Evolutionary conservation across 2,797 vertebrate genomes (phyloP), one percentile per base, ranked within the genome.

Genomic region (Sus cebifrons): DNA sequence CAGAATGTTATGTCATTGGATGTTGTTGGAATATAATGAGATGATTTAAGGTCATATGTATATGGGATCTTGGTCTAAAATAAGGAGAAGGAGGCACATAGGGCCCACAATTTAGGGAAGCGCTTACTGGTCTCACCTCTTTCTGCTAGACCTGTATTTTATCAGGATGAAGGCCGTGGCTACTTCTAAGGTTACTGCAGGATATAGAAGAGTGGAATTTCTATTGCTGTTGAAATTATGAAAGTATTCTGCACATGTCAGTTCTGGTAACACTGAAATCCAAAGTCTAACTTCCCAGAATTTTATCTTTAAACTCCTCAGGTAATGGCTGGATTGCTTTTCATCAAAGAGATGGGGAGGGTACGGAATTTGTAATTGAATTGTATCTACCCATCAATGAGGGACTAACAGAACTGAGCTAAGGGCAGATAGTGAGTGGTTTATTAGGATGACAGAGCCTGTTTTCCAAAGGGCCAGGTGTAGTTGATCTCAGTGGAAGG

Each of bases 181-280:
- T 81, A 12, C 75, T 77, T 71, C n/a, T 73, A 54, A 81, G 23
- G 11, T 67, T 73, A 65, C 2, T 36, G 2, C 8, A 89, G 16
- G 6, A 0, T 15, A 84, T 65, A 4, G 11, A 6, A 81, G 16
- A 65, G 3, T 64, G 10, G 11, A 52, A 81, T 79, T 81, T 85
- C n/a, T 91, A 27, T 88, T 75, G 17, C 44, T 93, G 10, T 60
- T 71, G 49, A 85, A 75, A 71, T 13, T 74, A 20, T 84, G 58
- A 96, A 95, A 20, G 10, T 49, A 49, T 71, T 75, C 36, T 82
- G 15, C 20, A 96, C 65, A 20, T 94, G 12, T 68, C 86, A 84
- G 2, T 75, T 94, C 21, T 93, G 15, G 23, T 91, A 86, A 62
- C 6, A 81, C 4, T 79, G n/a, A 91, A 87, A 71, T 88, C 9